Base-by-base conservation (phyloP, 2,888 invertebrate species). In the Rhaphigaster nebulosa region DNA sequence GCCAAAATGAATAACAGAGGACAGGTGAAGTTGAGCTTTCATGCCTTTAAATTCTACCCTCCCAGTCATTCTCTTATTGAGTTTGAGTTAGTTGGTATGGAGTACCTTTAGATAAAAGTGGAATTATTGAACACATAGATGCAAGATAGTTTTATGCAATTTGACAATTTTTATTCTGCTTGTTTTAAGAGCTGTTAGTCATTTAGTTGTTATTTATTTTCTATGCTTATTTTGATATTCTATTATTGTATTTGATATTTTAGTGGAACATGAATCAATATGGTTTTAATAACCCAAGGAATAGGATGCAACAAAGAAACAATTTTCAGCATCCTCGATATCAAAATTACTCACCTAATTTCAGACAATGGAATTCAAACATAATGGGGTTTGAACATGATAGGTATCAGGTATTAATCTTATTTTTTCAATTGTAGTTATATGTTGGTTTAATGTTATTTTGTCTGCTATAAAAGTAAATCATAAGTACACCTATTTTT, bases 261-360 rank as follows among this genome's bases (percentile, higher is more conserved):
- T 26, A 88, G 88, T 88, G 88, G 88, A 88, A 88, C 34, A 54
- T 54, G 88, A 54, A 88, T 60, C 88, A 60, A 26, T 88, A 52
- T 88, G 54, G 88, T 41, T 88, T 88, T 34, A 88, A 88, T 56
- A 34, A 88, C 6, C 34, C 23, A 8, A 88, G 88, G 23, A 88
- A 88, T 41, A 88, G 88, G 45, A 88, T 88, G 88, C 84, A 84
- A 84, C 84, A 26, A 50, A 38, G 88, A 38, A 88, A 88, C 54
- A 88, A 88, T 29, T 88, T 20, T 60, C 88, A 60, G 20, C 54
- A 56, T 23, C 54, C 54, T 54, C 34, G 54, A 20, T 88, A 88
- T 34, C 54, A 88, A 88, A 38, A 54, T 54, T 88, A 52, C 18
- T 20, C 88, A 52, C 5, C 54, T 3, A 88, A 88, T 88, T 88